A percentile compares a stretch with the other conserved stretches of the same genome.
Conservation (phyloP, 1,140 invertebrate genomes). For the Anoplolepis gracilipes region DNA sequence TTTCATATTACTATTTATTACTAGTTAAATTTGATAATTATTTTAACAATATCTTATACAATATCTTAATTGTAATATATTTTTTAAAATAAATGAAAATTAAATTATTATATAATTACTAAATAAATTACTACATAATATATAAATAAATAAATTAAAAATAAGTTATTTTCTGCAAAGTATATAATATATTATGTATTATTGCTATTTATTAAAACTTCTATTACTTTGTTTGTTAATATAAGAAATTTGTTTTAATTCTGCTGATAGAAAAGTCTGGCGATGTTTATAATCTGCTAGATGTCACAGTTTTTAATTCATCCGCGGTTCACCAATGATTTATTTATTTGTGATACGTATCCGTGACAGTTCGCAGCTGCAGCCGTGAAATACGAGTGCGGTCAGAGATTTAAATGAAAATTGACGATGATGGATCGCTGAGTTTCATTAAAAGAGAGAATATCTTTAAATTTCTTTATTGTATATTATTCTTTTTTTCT, state of each 20-base stretch:
- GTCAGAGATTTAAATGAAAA: slow-evolving; percentile 52
- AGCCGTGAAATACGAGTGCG: slow-evolving; percentile 35
- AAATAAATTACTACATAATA: no score
- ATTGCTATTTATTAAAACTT: no score
- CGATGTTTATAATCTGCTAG: slow-evolving; percentile 29
- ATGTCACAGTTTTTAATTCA: slow-evolving; percentile 42
- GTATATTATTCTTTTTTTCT: background rate
- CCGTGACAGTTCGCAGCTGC: slow-evolving; percentile 31
- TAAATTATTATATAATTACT: no score
- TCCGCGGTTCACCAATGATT: slow-evolving; percentile 22
- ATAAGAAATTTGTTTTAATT: slow-evolving; percentile 3
- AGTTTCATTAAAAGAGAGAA: slow-evolving; percentile 12
- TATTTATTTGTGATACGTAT: slow-evolving; percentile 46
- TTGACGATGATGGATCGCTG: slow-evolving; percentile 44
- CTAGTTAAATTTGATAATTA: background rate
- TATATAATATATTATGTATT: no score
- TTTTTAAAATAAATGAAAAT: background rate
- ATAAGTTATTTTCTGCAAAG: background rate
- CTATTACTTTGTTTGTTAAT: background rate
- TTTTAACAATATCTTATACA: background rate
- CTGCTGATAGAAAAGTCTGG: background rate
- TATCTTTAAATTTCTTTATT: background rate
- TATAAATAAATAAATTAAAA: no score
- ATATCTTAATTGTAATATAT: background rate
- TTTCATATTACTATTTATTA: background rate